These are phyloP conservation scores for Mallotus villosus DNA, from an alignment of 2,797 vertebrate genomes.

Conservation along the genomic window DNA sequence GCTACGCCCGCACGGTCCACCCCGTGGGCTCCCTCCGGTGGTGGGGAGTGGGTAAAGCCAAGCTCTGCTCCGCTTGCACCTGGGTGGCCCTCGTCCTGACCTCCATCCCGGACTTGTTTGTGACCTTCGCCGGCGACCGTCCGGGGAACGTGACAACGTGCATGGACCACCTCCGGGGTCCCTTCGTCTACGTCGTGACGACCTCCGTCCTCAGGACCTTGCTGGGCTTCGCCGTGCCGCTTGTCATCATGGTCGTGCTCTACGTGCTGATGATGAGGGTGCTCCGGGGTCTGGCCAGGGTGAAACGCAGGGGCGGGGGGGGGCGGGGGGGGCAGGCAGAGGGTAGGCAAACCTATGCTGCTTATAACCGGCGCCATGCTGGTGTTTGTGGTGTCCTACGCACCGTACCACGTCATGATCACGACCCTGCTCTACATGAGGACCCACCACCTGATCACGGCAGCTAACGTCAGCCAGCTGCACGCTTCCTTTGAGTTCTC, in stretches of 20 bases:
- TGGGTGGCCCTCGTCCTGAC: constrained; percentile 67
- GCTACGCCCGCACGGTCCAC: constrained; percentile 75
- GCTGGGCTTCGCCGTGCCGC: constrained; percentile 73
- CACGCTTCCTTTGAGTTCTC: constrained; percentile 69
- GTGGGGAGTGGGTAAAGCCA: constrained; percentile 77
- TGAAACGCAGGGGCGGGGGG: constrained; percentile 20
- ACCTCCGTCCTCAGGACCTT: constrained; percentile 63
- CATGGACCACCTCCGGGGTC: constrained; percentile 56
- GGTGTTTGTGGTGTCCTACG: constrained; percentile 75
- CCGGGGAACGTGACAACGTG: constrained; percentile 36
- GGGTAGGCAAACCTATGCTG: constrained; percentile 65
- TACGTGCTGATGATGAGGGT: constrained; percentile 68
- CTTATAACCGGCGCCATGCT: constrained; percentile 74
- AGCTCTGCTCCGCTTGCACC: constrained; percentile 59
- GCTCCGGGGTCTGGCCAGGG: constrained; percentile 48
- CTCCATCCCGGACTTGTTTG: constrained; percentile 69
- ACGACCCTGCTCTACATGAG: constrained; percentile 69
- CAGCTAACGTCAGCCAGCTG: constrained; percentile 56
- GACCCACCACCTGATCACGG: constrained; percentile 51
- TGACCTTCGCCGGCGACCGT: constrained; percentile 45
- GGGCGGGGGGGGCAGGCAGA: constrained; percentile 48
- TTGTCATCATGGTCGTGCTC: constrained; percentile 67
- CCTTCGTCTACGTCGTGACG: constrained; percentile 54
- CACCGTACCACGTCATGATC: constrained; percentile 77
- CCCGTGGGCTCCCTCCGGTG: constrained; percentile 75